Percentiles rank a stretch among this genome's conserved stretches.
Conservation (phyloP, 53 echinoderm and acorn worm genomes). For the Apostichopus leukothele region DNA sequence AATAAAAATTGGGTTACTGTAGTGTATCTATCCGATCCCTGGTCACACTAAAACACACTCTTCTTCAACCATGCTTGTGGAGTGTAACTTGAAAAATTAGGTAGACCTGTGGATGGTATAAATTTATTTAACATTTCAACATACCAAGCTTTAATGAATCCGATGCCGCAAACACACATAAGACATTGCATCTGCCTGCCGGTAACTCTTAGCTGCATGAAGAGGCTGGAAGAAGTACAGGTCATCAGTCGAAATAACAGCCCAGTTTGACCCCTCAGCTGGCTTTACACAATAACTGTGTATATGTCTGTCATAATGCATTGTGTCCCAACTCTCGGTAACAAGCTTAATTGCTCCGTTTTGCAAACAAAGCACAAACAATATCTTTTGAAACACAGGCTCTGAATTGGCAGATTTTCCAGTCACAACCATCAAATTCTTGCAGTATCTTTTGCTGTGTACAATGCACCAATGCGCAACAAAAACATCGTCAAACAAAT, state of each 20-base stretch:
- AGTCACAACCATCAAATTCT: constrained; percentile 40
- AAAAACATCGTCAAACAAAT: constrained; percentile 58
- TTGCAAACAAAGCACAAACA: constrained; percentile 32
- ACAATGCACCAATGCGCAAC: constrained; percentile 52
- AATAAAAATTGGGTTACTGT: too few relatives aligned
- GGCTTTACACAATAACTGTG: constrained; percentile 20
- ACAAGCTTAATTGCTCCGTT: neutral
- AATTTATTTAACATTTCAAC: too few relatives aligned
- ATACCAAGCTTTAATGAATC: neutral
- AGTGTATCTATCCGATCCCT: too few relatives aligned
- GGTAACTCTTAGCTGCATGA: constrained; percentile 55
- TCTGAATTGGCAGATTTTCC: constrained; percentile 53
- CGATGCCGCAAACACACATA: constrained; percentile 9
- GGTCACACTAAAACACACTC: too few relatives aligned
- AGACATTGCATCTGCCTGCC: neutral
- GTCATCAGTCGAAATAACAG: constrained; percentile 40
- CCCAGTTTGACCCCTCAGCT: neutral
- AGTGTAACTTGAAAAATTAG: too few relatives aligned
- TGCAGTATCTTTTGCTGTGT: constrained; percentile 46
- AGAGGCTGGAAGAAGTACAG: constrained; percentile 49
- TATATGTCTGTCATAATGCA: constrained; percentile 15
- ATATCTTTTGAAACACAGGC: constrained; percentile 37
- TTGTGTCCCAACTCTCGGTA: constrained; percentile 10
- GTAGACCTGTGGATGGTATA: too few relatives aligned
- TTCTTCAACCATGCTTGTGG: too few relatives aligned